A percentile compares a stretch with the other conserved stretches of the same genome.
These are phyloP conservation scores for Enteromius argenteus DNA, from an alignment of 2,797 vertebrate genomes.

Conservation along the genomic window DNA sequence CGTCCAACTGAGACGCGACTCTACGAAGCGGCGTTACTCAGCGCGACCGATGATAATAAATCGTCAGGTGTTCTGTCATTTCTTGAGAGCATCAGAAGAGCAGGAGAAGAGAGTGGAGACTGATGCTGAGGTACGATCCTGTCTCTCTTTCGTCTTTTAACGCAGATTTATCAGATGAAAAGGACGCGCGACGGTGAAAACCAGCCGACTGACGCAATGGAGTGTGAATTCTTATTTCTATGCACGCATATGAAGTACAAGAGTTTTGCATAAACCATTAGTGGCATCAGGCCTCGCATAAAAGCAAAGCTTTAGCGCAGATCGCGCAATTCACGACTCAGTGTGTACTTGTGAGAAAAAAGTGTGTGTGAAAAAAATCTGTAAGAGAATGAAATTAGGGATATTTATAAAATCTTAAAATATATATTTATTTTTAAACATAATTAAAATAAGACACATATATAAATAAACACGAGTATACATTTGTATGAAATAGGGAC, in stretches of 20 bases:
- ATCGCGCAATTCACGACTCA: too few relatives aligned
- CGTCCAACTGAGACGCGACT: slow-evolving; percentile 15
- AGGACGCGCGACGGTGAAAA: not conserved
- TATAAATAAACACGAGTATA: too few relatives aligned
- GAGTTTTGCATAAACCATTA: slow-evolving; percentile 33
- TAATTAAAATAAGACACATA: too few relatives aligned
- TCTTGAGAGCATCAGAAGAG: not conserved
- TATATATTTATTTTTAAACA: too few relatives aligned
- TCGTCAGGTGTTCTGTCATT: not conserved
- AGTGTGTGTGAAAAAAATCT: too few relatives aligned
- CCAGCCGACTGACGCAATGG: not conserved
- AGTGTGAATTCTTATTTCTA: not conserved
- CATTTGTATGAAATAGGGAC: too few relatives aligned
- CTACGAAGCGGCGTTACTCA: not conserved
- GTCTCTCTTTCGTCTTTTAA: not conserved
- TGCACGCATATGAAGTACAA: not conserved
- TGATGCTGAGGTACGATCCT: not conserved
- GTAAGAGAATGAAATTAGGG: too few relatives aligned
- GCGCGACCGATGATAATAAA: not conserved
- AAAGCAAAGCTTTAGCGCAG: not conserved
- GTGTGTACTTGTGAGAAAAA: too few relatives aligned
- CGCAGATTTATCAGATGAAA: slow-evolving; percentile 9
- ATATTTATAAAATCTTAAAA: too few relatives aligned
- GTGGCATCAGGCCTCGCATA: not conserved
- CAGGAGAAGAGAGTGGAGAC: not conserved